Conservation (phyloP, 37 sponge, comb jelly and placozoan genomes). For the Amphimedon queenslandica region DNA sequence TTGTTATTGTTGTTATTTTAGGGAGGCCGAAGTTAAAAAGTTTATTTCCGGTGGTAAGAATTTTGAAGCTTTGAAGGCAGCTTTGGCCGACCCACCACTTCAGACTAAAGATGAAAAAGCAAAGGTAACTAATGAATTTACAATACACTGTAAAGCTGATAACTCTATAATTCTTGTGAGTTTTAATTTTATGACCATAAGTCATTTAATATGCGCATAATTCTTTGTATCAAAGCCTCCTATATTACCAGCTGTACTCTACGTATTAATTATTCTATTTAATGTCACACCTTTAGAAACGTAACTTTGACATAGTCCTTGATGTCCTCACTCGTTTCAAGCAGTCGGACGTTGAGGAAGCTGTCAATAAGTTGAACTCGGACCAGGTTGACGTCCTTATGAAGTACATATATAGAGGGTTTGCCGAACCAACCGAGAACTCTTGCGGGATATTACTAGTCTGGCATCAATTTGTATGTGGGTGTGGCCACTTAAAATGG, state of each 20-base stretch:
- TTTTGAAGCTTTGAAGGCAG: constrained; percentile 73
- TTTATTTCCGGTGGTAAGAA: constrained; percentile 51
- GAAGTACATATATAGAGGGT: constrained; percentile 98
- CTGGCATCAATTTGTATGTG: constrained; percentile 92
- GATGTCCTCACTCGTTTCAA: constrained; percentile 90
- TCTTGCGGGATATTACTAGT: constrained; percentile 85
- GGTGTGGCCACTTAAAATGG: not conserved
- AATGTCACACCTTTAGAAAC: constrained; percentile 47
- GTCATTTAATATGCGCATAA: not conserved
- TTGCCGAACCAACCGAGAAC: constrained; percentile 93
- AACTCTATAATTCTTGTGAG: too few relatives aligned
- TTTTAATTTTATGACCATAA: too few relatives aligned
- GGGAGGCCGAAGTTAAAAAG: constrained; percentile 73
- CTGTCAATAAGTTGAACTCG: constrained; percentile 53
- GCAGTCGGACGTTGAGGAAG: constrained; percentile 77
- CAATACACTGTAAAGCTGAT: too few relatives aligned
- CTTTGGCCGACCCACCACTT: constrained; percentile 78
- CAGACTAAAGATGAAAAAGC: constrained; percentile 59
- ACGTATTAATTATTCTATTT: too few relatives aligned
- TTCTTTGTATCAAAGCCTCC: too few relatives aligned
- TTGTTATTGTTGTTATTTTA: too few relatives aligned
- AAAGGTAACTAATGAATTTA: constrained; percentile 50
- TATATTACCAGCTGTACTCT: not conserved
- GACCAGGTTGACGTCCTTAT: constrained; percentile 87
- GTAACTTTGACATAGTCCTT: constrained; percentile 76